Evolutionary conservation across 2,888 invertebrate species (phyloP).

Genomic region (Melieria omissa): DNA sequence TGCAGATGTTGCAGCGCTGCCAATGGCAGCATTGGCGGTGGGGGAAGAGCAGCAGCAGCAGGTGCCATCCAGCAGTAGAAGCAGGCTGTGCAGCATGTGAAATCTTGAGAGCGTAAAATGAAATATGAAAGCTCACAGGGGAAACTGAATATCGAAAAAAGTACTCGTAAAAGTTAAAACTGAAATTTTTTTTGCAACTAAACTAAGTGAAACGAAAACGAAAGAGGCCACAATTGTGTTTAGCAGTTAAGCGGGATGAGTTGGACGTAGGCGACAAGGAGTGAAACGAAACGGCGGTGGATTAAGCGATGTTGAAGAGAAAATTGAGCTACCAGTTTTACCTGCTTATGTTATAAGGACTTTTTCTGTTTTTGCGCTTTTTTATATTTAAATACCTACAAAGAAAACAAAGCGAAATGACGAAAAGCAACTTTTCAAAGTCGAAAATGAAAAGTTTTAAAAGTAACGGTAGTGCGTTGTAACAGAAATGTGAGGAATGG

Average conservation of each 20-base stretch:
- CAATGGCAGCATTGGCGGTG: too few relatives aligned
- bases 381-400: background rate
- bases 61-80: constrained; percentile 9
- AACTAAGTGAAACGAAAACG: background rate
- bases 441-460: background rate
- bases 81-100: background rate
- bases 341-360: constrained; percentile 58
- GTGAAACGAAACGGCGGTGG: background rate
- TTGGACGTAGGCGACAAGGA: background rate
- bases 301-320: background rate
- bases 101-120: background rate
- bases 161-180: background rate
- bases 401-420: too few relatives aligned
- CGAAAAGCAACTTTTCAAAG: too few relatives aligned
- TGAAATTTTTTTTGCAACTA: too few relatives aligned
- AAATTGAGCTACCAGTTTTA: constrained; percentile 62
- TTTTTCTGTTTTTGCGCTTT: constrained; percentile 16
- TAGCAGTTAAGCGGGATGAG: background rate
- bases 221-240: background rate
- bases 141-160: constrained; percentile 27
- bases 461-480: background rate
- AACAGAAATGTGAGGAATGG: too few relatives aligned
- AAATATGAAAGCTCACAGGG: constrained; percentile 41
- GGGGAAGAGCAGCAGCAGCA: background rate
- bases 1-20: background rate